These are phyloP conservation scores for Sminthopsis crassicaudata DNA, from an alignment of 2,113 vertebrate species.

Conservation along the genomic window DNA sequence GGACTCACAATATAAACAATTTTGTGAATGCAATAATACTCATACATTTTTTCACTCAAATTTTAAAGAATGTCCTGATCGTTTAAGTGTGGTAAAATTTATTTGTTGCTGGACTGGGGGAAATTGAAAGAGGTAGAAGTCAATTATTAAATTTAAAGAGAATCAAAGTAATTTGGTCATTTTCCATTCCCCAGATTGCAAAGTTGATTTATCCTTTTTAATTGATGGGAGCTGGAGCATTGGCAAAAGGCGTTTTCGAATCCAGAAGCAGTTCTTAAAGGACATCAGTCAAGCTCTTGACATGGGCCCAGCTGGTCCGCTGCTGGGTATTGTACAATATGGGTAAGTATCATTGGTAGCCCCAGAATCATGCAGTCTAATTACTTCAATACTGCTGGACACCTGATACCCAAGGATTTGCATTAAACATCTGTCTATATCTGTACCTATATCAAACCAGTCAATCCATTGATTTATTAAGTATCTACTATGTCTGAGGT, in stretches of 20 bases:
- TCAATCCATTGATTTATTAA: background rate
- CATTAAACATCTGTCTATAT: background rate
- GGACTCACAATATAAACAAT: background rate
- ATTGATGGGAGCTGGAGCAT: constrained; percentile 98
- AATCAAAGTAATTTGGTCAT: background rate
- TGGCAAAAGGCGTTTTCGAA: constrained; percentile 94
- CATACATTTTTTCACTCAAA: background rate
- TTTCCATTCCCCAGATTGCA: constrained; percentile 89
- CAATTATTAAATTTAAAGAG: background rate
- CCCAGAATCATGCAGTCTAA: background rate
- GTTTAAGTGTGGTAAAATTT: background rate
- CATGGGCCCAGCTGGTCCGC: constrained; percentile 89
- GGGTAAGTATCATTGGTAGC: constrained; percentile 85
- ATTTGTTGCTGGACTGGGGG: background rate
- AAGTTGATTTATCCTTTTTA: constrained; percentile 93
- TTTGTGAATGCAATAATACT: background rate
- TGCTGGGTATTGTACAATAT: constrained; percentile 96
- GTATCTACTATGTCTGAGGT: background rate
- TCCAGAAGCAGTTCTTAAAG: constrained; percentile 95
- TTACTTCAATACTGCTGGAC: background rate
- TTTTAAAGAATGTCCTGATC: background rate
- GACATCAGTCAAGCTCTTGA: constrained; percentile 91
- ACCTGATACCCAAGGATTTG: background rate
- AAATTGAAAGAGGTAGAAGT: background rate
- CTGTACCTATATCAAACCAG: background rate